Percentiles rank a stretch among this genome's conserved stretches.
Conservation (phyloP, 2,113 vertebrate genomes). For the Carollia perspicillata region DNA sequence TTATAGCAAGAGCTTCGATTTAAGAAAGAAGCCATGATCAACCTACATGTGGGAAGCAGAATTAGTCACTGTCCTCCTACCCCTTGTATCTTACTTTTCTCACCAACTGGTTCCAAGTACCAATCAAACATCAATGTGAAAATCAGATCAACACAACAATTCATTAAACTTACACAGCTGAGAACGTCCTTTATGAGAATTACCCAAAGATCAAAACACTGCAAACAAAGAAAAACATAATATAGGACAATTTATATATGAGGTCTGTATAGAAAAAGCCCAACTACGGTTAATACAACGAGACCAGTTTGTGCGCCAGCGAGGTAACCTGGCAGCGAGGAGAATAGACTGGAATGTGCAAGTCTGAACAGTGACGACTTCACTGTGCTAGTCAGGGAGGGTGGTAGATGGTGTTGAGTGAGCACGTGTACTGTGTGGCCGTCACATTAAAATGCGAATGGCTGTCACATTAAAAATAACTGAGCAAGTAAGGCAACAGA, state of each 20-base stretch:
- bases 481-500: no score
- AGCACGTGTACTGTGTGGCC: no score
- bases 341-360: no score
- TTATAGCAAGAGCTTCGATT: background rate
- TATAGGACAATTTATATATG: conserved; percentile 26
- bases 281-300: no score
- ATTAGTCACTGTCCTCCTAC: background rate
- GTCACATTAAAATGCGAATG: no score
- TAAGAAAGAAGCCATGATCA: background rate
- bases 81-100: background rate
- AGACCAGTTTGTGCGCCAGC: no score
- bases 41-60: conserved; percentile 30
- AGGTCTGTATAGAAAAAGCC: no score
- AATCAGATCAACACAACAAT: background rate
- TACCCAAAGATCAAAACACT: conserved; percentile 66
- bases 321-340: no score
- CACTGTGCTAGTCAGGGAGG: no score
- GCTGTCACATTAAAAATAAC: no score
- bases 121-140: background rate
- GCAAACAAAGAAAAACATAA: conserved; percentile 56
- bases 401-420: no score
- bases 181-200: conserved; percentile 63
- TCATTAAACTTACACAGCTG: background rate
- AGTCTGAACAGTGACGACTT: no score
- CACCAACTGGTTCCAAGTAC: background rate